Conservation (phyloP, 35 echinoderm and acorn worm species). For the Patiria miniata region DNA sequence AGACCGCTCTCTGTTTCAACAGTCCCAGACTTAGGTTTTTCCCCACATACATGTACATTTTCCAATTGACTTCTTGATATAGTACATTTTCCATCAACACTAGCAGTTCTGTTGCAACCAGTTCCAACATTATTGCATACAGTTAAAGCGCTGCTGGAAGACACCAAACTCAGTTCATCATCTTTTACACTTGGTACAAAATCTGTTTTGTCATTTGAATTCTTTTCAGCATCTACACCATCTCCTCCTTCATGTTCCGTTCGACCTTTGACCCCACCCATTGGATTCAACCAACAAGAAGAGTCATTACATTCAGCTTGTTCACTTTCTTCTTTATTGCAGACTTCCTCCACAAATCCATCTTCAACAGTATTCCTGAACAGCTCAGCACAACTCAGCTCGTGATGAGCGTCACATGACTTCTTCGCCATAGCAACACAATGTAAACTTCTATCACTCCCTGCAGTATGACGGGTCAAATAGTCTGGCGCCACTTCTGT, state of each 20-base stretch:
- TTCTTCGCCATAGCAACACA: not conserved
- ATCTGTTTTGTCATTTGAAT: too few relatives aligned
- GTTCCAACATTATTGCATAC: too few relatives aligned
- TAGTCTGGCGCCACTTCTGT: not conserved
- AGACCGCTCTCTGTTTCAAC: too few relatives aligned
- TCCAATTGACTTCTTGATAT: too few relatives aligned
- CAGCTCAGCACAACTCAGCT: not conserved
- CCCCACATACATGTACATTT: too few relatives aligned
- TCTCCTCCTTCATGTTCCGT: not conserved
- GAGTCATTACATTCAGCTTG: not conserved
- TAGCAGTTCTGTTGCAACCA: too few relatives aligned
- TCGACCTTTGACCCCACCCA: not conserved
- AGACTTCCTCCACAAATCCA: not conserved
- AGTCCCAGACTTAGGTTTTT: too few relatives aligned
- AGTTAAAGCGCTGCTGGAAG: too few relatives aligned
- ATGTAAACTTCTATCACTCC: too few relatives aligned
- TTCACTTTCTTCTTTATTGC: not conserved
- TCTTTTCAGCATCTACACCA: not conserved
- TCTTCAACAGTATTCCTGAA: conserved; percentile 30
- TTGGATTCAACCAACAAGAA: not conserved
- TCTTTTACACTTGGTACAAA: too few relatives aligned
- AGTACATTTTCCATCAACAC: too few relatives aligned
- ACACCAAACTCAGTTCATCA: too few relatives aligned
- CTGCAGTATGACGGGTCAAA: not conserved
- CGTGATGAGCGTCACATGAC: not conserved